Evolutionary conservation across 1,140 invertebrate genomes (phyloP).

Genomic region (Drosophila sechellia): DNA sequence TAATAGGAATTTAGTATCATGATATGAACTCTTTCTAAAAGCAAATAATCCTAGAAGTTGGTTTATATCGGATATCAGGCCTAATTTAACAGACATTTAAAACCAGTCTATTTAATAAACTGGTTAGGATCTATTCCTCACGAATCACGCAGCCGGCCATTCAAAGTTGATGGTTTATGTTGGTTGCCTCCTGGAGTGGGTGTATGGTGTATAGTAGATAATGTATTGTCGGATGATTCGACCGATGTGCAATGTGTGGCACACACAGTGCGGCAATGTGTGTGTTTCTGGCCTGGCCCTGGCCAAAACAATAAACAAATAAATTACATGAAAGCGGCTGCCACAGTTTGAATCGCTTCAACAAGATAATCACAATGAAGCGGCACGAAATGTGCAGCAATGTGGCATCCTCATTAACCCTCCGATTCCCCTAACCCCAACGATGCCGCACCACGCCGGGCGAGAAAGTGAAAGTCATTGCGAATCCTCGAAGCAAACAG

Average conservation of each 20-base stretch:
- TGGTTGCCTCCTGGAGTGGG: conserved; percentile 54
- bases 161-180: conserved; percentile 31
- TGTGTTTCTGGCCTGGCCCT: conserved; percentile 43
- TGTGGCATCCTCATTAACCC: conserved; percentile 82
- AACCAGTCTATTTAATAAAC: no score
- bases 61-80: no score
- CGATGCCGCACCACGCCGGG: conserved; percentile 1
- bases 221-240: conserved; percentile 8
- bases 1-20: no score
- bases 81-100: no score
- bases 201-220: conserved; percentile 34
- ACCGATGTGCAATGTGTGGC: conserved; percentile 5
- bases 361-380: conserved; percentile 80
- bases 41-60: no score
- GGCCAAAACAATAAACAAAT: conserved; percentile 79
- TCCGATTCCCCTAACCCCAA: conserved; percentile 13
- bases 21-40: no score
- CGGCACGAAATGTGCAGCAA: conserved; percentile 80
- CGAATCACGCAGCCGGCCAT: conserved; percentile 17
- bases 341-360: conserved; percentile 69
- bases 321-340: conserved; percentile 80
- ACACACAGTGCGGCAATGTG: background rate
- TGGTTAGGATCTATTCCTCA: background rate
- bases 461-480: conserved; percentile 77
- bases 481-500: conserved; percentile 16